Conservation (phyloP, 2,797 vertebrate genomes). For the Myotis pilosus region DNA sequence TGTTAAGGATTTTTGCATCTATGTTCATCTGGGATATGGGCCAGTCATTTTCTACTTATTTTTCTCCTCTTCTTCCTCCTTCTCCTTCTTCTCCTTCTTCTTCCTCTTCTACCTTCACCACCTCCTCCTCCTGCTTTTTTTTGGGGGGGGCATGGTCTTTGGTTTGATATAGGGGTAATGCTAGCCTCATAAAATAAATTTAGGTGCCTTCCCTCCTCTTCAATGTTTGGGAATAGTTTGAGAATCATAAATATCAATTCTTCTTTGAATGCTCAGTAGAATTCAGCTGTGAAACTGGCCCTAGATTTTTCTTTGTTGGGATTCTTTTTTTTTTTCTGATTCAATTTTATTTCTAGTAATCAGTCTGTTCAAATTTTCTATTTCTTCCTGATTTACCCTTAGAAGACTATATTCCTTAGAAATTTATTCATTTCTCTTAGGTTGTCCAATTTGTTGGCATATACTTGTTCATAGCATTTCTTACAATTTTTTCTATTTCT, state of each 20-base stretch:
- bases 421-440: too few relatives aligned
- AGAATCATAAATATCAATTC: background rate
- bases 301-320: background rate
- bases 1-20: background rate
- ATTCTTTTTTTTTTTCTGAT: background rate
- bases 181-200: background rate
- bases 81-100: rapidly evolving
- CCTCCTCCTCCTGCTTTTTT: too few relatives aligned
- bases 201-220: too few relatives aligned
- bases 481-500: too few relatives aligned
- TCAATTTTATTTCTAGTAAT: background rate
- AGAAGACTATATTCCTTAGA: too few relatives aligned
- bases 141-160: too few relatives aligned
- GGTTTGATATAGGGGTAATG: too few relatives aligned
- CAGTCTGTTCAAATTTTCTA: background rate
- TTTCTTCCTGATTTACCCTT: background rate
- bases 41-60: background rate
- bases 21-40: background rate
- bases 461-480: too few relatives aligned
- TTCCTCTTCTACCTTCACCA: too few relatives aligned
- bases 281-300: background rate
- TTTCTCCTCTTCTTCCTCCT: background rate
- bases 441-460: too few relatives aligned
- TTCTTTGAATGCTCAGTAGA: background rate
- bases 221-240: background rate